Evolutionary conservation across 2,113 vertebrate genomes (phyloP), one percentile per base, ranked within the genome.

Genomic region (Asarcornis scutulata): DNA sequence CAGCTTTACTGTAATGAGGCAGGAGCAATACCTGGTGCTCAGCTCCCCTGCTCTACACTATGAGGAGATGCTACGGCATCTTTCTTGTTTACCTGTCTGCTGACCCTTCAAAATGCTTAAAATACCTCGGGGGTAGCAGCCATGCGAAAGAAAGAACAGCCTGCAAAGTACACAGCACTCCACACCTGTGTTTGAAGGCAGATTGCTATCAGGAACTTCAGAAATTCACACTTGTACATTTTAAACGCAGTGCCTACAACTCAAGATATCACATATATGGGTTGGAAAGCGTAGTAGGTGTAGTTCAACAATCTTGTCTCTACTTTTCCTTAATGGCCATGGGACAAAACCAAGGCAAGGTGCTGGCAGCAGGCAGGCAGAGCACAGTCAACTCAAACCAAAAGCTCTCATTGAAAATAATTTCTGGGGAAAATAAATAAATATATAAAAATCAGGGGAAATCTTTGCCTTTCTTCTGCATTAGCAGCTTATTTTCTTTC

Each of bases 201-300:
- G 63, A 26, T 60, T 72, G 40, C 18, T 58, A 1, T 7, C 15
- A 7, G 3, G 25, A 85, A 72, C 13, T 66, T 48, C 16, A 67
- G 68, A 82, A 89, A 89, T 62, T 66, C 31, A 29, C 13, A 26
- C 4, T 6, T 42, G 60, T 40, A 13, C 42, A 7, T 36, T 87
- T 83, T 36, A 31, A 48, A 67, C 38, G 52, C 62, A 89, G 52
- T 21, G 0, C n/a, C 59, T 83, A 79, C 66, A 20, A 58, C 58
- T 40, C 7, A 0, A 29, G 53, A 1, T 7, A 13, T 20, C 15
- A 1, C 5, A 7, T 14, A 1, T 0, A 1, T 8, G 53, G 23
- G 4, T 56, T 22, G 38, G 55, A 63, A 77, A 94, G 17, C 0
- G 1, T 8, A 7, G 4, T 4, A 42, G 42, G 64, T 4, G 83